phyloP scores from a whole-genome alignment of 1,140 invertebrate species.

The Camponotus pennsylvanicus region DNA sequence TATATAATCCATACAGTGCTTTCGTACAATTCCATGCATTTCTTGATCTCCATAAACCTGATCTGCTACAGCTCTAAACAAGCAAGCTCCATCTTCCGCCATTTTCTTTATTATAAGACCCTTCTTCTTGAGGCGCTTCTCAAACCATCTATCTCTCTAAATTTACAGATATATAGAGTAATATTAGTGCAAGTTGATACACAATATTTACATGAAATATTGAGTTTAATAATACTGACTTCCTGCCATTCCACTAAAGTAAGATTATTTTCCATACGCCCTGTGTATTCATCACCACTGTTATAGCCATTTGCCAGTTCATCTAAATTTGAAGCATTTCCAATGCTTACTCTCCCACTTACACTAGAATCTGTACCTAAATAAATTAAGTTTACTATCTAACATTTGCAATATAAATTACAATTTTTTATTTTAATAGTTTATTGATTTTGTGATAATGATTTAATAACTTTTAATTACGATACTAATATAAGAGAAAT shows the following conservation, averaged over 20 bases:
- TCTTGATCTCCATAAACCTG: constrained; percentile 98
- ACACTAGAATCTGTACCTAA: constrained; percentile 78
- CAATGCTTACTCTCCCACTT: constrained; percentile 77
- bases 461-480: background rate
- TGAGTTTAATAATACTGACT: constrained; percentile 77
- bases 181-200: background rate
- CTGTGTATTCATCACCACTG: constrained; percentile 92
- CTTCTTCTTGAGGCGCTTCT: constrained; percentile 90
- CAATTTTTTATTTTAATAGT: background rate
- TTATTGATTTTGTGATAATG: too few species aligned
- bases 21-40: constrained; percentile 94
- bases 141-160: constrained; percentile 90
- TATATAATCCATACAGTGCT: constrained; percentile 97
- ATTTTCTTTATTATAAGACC: constrained; percentile 96
- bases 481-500: background rate
- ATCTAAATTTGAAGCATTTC: constrained; percentile 78
- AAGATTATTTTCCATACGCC: constrained; percentile 86
- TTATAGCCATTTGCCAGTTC: constrained; percentile 89
- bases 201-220: background rate
- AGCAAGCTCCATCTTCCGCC: constrained; percentile 96
- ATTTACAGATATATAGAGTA: constrained; percentile 52
- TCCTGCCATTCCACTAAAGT: constrained; percentile 89
- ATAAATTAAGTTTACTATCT: background rate
- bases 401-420: background rate
- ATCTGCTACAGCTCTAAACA: constrained; percentile 96